phyloP scores from a whole-genome alignment of 2,888 invertebrate genomes.

The Cephalotes varians region DNA sequence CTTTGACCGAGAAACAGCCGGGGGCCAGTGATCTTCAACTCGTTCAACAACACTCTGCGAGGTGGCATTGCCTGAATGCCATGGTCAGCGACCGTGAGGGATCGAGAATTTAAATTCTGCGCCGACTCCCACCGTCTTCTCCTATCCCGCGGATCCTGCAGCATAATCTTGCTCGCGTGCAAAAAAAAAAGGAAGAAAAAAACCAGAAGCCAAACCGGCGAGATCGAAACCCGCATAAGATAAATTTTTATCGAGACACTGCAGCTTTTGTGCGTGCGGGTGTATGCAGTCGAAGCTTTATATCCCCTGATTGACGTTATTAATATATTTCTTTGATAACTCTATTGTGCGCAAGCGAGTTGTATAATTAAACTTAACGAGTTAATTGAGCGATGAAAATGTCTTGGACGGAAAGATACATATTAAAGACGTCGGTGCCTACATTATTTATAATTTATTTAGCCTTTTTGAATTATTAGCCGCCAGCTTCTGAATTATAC shows the following conservation, averaged over 20 bases:
- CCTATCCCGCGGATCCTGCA: conserved; percentile 3
- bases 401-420: neutral
- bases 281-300: neutral
- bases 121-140: conserved; percentile 57
- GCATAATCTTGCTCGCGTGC: neutral
- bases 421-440: neutral
- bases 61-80: conserved; percentile 73
- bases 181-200: neutral
- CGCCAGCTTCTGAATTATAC: neutral
- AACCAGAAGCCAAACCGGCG: neutral
- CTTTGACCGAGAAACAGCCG: conserved; percentile 58
- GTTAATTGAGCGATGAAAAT: neutral
- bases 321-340: conserved; percentile 8
- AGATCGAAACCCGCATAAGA: conserved; percentile 7
- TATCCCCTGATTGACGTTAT: neutral
- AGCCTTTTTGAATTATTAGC: neutral
- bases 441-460: neutral
- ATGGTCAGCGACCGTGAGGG: conserved; percentile 75
- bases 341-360: neutral
- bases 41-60: conserved; percentile 69
- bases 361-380: conserved; percentile 2
- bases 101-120: conserved; percentile 74
- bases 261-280: neutral
- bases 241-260: neutral
- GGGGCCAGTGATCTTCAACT: conserved; percentile 73